Conservation (phyloP, 2,113 vertebrate genomes). For the Ivindomyrus marchei region DNA sequence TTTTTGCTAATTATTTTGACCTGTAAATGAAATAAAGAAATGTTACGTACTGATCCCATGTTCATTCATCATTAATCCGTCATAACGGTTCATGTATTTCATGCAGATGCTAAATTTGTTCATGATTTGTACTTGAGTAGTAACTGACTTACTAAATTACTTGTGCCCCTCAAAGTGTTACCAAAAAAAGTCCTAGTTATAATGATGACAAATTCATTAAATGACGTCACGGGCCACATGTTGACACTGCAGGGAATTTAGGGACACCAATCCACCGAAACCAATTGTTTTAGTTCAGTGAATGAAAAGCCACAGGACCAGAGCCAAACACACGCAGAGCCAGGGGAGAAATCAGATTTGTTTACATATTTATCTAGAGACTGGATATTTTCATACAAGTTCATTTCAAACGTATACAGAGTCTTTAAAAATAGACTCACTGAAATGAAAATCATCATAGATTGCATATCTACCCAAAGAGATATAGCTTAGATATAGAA, state of each 20-base stretch:
- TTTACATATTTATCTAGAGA: not conserved
- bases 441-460: not conserved
- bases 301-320: not conserved
- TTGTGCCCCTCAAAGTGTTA: not conserved
- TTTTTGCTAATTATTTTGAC: not conserved
- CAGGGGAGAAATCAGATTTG: not conserved
- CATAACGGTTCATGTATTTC: too few relatives aligned
- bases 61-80: too few relatives aligned
- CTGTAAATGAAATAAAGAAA: not conserved
- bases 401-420: not conserved
- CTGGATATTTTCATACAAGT: not conserved
- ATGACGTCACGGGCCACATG: not conserved
- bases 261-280: not conserved
- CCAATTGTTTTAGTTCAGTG: not conserved
- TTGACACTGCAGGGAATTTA: not conserved
- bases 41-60: too few relatives aligned
- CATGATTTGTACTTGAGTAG: too few relatives aligned
- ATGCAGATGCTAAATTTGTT: too few relatives aligned
- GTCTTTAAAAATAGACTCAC: not conserved
- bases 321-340: not conserved
- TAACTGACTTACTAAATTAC: not conserved
- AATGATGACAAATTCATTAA: not conserved
- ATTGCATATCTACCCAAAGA: not conserved
- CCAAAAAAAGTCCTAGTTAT: not conserved
- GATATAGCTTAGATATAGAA: not conserved